phyloP scores from a whole-genome alignment of 2,888 invertebrate species.

The Spilosoma lubricipeda region DNA sequence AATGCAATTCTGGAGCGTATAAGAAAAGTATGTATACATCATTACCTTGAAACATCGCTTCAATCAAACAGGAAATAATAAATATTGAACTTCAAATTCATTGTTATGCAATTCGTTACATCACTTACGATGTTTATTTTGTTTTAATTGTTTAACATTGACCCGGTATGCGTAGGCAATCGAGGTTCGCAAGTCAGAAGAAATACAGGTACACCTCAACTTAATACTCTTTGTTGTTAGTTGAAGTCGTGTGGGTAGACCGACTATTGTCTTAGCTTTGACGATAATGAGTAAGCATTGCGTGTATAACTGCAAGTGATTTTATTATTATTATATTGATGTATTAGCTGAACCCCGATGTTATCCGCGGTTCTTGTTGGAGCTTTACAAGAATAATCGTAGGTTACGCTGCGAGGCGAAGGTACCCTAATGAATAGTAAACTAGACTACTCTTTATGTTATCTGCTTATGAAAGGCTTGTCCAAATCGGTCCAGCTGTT shows the following conservation, averaged over 20 bases:
- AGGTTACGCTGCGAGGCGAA: no score
- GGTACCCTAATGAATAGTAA: no score
- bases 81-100: slow-evolving; percentile 24
- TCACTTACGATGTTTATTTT: slow-evolving; percentile 36
- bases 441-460: no score
- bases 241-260: slow-evolving; percentile 37
- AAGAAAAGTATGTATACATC: not conserved
- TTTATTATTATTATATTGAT: slow-evolving; percentile 6
- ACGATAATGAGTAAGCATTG: slow-evolving; percentile 36
- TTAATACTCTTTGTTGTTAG: slow-evolving; percentile 23
- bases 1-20: not conserved
- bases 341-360: no score
- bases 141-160: slow-evolving; percentile 49
- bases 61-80: slow-evolving; percentile 13
- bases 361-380: no score
- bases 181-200: slow-evolving; percentile 17
- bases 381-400: no score
- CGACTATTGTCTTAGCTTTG: slow-evolving; percentile 42
- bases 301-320: slow-evolving; percentile 33
- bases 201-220: slow-evolving; percentile 36
- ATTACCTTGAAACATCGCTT: slow-evolving; percentile 15
- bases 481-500: no score
- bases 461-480: no score
- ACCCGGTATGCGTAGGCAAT: slow-evolving; percentile 35
- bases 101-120: slow-evolving; percentile 46